Conservation (phyloP, 2,888 invertebrate genomes). For the Synanthedon tipuliformis region DNA sequence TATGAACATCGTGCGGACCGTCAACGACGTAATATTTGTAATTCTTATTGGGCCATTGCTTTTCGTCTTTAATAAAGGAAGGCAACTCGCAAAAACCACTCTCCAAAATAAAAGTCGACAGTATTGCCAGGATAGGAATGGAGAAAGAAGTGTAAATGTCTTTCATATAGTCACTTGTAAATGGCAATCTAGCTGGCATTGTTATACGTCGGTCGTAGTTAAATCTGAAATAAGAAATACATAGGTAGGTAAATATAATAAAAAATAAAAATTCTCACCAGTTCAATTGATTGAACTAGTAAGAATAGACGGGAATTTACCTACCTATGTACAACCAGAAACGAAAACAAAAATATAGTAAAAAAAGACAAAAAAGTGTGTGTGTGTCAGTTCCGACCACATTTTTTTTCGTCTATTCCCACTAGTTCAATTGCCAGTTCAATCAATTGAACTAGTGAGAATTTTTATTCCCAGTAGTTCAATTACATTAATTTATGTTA, state of each 20-base stretch:
- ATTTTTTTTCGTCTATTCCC: no score
- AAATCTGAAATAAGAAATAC: constrained; percentile 9
- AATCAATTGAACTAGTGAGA: no score
- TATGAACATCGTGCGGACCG: constrained; percentile 73
- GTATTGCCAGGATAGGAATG: constrained; percentile 32
- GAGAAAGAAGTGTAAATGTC: constrained; percentile 23
- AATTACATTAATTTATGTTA: no score
- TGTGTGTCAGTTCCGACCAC: no score
- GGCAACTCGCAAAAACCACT: constrained; percentile 17
- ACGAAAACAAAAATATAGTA: no score
- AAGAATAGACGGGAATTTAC: neutral
- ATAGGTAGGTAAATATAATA: neutral
- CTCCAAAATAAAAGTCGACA: constrained; percentile 23
- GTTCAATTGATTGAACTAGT: no score
- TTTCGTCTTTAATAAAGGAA: constrained; percentile 28
- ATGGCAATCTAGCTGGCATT: constrained; percentile 26
- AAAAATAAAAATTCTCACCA: no score
- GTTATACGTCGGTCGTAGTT: constrained; percentile 50
- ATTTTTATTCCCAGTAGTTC: no score
- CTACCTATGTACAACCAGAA: no score
- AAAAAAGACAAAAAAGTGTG: no score
- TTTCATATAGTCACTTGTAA: constrained; percentile 20
- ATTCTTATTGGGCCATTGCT: constrained; percentile 33
- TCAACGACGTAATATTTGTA: constrained; percentile 40
- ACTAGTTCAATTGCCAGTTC: no score